Evolutionary conservation across 2,113 vertebrate genomes (phyloP).

Genomic region (Acrocephalus kingi): DNA sequence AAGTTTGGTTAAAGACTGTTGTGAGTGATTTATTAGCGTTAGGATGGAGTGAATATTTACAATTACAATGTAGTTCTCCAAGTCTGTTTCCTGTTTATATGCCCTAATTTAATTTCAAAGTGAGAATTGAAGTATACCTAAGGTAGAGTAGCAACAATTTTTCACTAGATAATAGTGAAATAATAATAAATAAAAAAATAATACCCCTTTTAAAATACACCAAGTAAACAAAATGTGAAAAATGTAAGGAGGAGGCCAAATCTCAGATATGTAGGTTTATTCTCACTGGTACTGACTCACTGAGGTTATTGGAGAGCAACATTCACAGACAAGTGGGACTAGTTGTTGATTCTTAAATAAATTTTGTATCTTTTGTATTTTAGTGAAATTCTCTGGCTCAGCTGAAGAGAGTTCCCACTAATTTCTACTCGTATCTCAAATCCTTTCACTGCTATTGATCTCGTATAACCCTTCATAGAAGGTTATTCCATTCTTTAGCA

Average conservation of each 20-base stretch:
- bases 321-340: neutral
- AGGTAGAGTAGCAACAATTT: conserved; percentile 50
- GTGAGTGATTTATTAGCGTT: conserved; percentile 46
- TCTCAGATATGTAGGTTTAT: neutral
- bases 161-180: neutral
- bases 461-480: neutral
- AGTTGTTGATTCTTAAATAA: neutral
- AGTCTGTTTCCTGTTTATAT: neutral
- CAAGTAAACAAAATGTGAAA: neutral
- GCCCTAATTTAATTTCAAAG: conserved; percentile 39
- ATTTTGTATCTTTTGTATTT: neutral
- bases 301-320: neutral
- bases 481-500: neutral
- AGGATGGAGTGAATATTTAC: conserved; percentile 45
- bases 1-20: conserved; percentile 53
- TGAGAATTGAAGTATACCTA: conserved; percentile 1
- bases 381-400: neutral
- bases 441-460: neutral
- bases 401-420: neutral
- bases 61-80: conserved; percentile 47
- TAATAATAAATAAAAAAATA: neutral
- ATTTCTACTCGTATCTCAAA: neutral
- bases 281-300: neutral
- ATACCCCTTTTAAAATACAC: neutral
- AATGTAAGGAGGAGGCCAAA: neutral